Conservation (phyloP, 1,140 invertebrate species). For the Chrysopa pallens region DNA sequence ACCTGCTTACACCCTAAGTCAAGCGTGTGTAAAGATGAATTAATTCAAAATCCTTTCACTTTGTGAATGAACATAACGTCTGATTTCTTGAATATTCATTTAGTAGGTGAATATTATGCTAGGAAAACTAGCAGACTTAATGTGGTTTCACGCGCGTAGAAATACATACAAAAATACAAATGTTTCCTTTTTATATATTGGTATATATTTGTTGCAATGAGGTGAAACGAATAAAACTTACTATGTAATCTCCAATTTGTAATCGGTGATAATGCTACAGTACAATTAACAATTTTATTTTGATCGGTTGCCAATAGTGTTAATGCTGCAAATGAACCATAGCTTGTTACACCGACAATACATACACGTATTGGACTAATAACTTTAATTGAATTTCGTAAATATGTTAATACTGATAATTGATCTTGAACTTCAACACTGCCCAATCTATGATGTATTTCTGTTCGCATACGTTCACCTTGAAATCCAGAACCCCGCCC, state of each 20-base stretch:
- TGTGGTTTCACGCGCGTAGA: too few species aligned
- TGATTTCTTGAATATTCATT: too few species aligned
- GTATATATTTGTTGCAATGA: too few species aligned
- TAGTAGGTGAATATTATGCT: too few species aligned
- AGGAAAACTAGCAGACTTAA: too few species aligned
- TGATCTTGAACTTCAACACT: slow-evolving; percentile 44
- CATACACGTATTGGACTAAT: slow-evolving; percentile 54
- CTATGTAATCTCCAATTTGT: slow-evolving; percentile 64
- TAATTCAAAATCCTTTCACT: too few species aligned
- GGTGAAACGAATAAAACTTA: slow-evolving; percentile 24
- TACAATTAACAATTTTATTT: slow-evolving; percentile 53
- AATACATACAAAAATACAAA: too few species aligned
- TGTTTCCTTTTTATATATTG: background rate
- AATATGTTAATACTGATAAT: slow-evolving; percentile 59
- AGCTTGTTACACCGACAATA: slow-evolving; percentile 47
- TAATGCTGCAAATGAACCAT: slow-evolving; percentile 50
- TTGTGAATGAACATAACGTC: too few species aligned
- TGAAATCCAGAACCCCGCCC: slow-evolving; percentile 59
- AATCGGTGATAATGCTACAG: slow-evolving; percentile 63
- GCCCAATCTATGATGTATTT: slow-evolving; percentile 36
- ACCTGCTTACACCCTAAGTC: too few species aligned
- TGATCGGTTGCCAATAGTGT: slow-evolving; percentile 56
- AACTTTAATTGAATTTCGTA: slow-evolving; percentile 52
- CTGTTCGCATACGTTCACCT: slow-evolving; percentile 51
- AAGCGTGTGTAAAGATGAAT: too few species aligned